Evolutionary conservation across 2,797 vertebrate genomes (phyloP).

Genomic region (Rachycentron canadum): DNA sequence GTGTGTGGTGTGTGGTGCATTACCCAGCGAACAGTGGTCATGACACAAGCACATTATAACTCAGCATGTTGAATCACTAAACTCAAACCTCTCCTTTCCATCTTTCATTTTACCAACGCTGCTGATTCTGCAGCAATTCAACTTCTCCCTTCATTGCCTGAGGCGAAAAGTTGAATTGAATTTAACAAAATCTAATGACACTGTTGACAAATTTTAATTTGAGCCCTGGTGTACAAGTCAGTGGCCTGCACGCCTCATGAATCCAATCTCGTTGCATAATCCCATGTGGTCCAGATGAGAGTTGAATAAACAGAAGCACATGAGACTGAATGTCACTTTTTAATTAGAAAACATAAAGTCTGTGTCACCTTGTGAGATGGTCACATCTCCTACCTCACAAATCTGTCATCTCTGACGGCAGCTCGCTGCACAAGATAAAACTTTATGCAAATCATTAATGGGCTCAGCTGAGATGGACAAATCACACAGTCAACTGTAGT

Average conservation of each 20-base stretch:
- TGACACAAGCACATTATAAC: not conserved
- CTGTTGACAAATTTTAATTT: not conserved
- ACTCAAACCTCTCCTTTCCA: not conserved
- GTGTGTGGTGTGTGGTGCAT: not conserved
- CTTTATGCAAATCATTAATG: not conserved
- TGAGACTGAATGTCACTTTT: slow-evolving; percentile 6
- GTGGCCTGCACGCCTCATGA: not conserved
- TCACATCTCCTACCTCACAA: not conserved
- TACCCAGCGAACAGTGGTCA: not conserved
- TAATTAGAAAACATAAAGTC: not conserved
- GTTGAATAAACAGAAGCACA: not conserved
- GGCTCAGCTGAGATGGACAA: not conserved
- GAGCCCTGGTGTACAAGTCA: not conserved
- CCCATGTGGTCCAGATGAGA: slow-evolving; percentile 6
- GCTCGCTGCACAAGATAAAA: not conserved
- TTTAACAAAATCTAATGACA: not conserved
- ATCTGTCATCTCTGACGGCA: not conserved
- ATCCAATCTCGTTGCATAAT: slow-evolving; percentile 13
- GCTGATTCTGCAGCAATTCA: not conserved
- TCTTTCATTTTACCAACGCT: not conserved
- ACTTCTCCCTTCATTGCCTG: too few relatives aligned
- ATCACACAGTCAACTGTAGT: not conserved
- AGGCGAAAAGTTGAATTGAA: not conserved
- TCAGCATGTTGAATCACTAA: not conserved
- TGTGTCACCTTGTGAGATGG: not conserved